These are phyloP conservation scores for Enteromius anoplus DNA, from an alignment of 2,797 vertebrate genomes.

Conservation along the genomic window DNA sequence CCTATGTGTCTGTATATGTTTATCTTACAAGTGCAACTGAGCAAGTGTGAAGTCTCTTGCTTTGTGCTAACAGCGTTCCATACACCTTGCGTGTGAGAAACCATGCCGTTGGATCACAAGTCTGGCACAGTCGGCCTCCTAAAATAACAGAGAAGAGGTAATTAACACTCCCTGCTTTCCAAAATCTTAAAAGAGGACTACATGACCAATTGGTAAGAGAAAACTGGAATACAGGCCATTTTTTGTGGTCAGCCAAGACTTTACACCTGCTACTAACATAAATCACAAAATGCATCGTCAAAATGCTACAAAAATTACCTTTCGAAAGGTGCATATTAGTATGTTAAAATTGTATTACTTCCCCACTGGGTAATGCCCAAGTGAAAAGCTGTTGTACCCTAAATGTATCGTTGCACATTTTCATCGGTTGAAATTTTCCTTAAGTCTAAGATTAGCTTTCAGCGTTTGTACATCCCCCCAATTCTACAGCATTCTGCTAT, in stretches of 20 bases:
- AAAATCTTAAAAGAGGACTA: slow-evolving; percentile 36
- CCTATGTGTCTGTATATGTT: background rate
- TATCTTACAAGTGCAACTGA: background rate
- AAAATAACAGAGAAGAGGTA: slow-evolving; percentile 63
- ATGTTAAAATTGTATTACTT: background rate
- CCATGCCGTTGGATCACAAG: slow-evolving; percentile 35
- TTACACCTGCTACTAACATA: background rate
- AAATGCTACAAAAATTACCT: background rate
- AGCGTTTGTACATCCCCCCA: slow-evolving; percentile 7
- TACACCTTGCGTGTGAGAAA: slow-evolving; percentile 23
- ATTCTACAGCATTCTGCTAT: slow-evolving; percentile 33
- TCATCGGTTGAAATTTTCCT: background rate
- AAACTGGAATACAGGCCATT: slow-evolving; percentile 28
- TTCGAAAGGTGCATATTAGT: background rate
- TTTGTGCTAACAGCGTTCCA: slow-evolving; percentile 9
- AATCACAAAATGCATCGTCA: background rate
- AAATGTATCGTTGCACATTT: background rate
- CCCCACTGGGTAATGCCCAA: background rate
- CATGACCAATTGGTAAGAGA: slow-evolving; percentile 59
- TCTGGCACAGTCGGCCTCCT: slow-evolving; percentile 57
- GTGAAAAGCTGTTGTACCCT: background rate
- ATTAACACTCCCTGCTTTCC: slow-evolving; percentile 68
- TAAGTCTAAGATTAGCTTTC: slow-evolving; percentile 1
- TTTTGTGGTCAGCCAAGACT: background rate
- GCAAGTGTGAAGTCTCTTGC: background rate